A percentile compares a stretch with the other conserved stretches of the same genome.
Evolutionary conservation across 1,140 invertebrate species (phyloP).

Genomic region (Drosophila melanica): DNA sequence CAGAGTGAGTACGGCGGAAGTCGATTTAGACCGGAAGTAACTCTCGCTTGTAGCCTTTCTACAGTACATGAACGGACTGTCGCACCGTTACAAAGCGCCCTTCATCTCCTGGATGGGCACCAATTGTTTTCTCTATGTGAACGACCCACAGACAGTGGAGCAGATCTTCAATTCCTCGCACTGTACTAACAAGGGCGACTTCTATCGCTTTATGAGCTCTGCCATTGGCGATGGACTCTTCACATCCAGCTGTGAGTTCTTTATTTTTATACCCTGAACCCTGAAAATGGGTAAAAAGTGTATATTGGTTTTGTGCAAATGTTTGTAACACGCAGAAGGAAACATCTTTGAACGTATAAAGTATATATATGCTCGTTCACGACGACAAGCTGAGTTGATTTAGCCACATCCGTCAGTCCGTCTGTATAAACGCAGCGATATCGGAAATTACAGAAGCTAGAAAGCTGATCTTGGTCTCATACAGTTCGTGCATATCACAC

Average conservation of each 20-base stretch:
- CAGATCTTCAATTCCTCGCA: slow-evolving; percentile 75
- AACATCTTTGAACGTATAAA: too few species aligned
- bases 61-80: slow-evolving; percentile 64
- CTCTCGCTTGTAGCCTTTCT: slow-evolving; percentile 58
- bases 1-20: slow-evolving; percentile 56
- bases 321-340: too few species aligned
- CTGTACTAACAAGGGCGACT: slow-evolving; percentile 78
- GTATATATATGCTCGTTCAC: too few species aligned
- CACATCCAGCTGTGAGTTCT: slow-evolving; percentile 70
- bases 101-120: slow-evolving; percentile 82
- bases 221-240: slow-evolving; percentile 80
- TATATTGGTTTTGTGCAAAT: too few species aligned
- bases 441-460: too few species aligned
- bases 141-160: slow-evolving; percentile 75
- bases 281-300: too few species aligned
- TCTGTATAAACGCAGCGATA: too few species aligned
- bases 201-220: slow-evolving; percentile 75
- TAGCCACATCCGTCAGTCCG: too few species aligned
- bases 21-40: not conserved
- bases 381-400: too few species aligned
- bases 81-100: slow-evolving; percentile 62
- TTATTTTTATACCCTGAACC: too few species aligned
- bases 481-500: too few species aligned
- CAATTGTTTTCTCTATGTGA: slow-evolving; percentile 75
- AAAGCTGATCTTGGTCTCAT: too few species aligned